A percentile compares a stretch with the other conserved stretches of the same genome.
These are phyloP conservation scores for Porites lutea DNA, from an alignment of 64 coral and sea anemone species.

Conservation along the genomic window DNA sequence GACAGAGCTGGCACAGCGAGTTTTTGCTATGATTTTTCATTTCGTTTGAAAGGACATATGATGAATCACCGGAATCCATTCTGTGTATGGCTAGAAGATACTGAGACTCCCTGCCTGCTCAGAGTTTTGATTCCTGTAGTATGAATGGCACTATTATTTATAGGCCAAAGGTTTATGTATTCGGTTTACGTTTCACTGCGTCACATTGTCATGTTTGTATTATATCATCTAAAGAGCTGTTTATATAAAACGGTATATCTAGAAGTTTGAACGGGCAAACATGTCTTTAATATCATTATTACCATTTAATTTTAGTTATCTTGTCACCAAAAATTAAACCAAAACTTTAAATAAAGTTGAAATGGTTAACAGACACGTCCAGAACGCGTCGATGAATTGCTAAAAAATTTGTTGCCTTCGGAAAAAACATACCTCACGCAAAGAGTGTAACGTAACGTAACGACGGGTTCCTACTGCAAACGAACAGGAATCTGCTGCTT, in stretches of 20 bases:
- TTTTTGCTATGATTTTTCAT: neutral
- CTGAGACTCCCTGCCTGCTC: too few species aligned
- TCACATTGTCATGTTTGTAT: neutral
- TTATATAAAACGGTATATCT: neutral
- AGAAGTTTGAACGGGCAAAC: neutral
- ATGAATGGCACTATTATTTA: neutral
- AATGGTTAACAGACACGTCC: neutral
- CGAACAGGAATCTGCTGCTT: too few species aligned
- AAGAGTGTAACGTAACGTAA: neutral
- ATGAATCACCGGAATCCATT: neutral
- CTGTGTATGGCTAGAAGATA: neutral
- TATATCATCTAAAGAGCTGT: neutral
- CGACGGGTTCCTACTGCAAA: neutral
- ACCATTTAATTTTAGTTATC: neutral
- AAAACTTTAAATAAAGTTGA: neutral
- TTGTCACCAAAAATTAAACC: neutral
- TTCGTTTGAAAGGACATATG: neutral
- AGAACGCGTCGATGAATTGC: neutral
- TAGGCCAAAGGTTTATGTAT: neutral
- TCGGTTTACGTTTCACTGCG: constrained; percentile 22
- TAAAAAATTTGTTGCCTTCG: neutral
- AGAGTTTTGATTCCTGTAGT: too few species aligned
- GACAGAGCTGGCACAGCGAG: constrained; percentile 21
- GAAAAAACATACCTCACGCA: neutral
- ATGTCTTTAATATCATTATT: neutral